Percentiles rank a stretch among this genome's conserved stretches.
Conservation (phyloP, 1,140 invertebrate species). For the Ceratosolen solmsi region DNA sequence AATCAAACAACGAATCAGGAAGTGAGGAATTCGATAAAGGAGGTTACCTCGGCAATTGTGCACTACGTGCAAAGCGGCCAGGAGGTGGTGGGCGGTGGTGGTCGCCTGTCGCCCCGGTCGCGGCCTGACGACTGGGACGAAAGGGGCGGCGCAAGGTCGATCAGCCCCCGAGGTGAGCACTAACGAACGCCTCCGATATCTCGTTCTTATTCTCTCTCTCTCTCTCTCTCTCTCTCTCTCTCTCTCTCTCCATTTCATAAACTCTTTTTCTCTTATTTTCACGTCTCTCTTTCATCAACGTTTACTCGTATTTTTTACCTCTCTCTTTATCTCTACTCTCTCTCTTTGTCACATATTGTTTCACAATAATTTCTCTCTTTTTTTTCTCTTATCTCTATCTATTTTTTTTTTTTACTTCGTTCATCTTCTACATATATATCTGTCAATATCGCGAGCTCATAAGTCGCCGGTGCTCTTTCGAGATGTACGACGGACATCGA, state of each 20-base stretch:
- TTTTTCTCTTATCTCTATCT: too few relatives aligned
- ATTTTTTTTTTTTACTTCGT: too few relatives aligned
- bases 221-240: background rate
- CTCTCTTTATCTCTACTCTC: too few relatives aligned
- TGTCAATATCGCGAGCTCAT: background rate
- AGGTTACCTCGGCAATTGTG: constrained; percentile 93
- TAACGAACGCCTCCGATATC: constrained; percentile 54
- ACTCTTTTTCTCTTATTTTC: background rate
- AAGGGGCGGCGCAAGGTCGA: constrained; percentile 70
- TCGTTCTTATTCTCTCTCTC: background rate
- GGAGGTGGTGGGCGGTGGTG: constrained; percentile 70
- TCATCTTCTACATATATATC: too few relatives aligned
- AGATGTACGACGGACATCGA: constrained; percentile 3
- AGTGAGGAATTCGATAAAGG: constrained; percentile 91
- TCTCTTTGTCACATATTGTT: background rate
- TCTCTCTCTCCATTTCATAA: background rate
- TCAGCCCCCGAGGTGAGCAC: constrained; percentile 74
- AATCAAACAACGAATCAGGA: constrained; percentile 76
- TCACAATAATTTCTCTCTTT: too few relatives aligned
- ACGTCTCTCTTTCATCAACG: too few relatives aligned
- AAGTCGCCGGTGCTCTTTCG: background rate
- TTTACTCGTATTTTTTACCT: too few relatives aligned
- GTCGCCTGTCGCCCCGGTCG: constrained; percentile 69
- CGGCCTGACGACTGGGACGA: constrained; percentile 70
- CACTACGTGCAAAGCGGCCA: constrained; percentile 88